phyloP scores from a whole-genome alignment of 2,113 vertebrate genomes.

The Conger conger region DNA sequence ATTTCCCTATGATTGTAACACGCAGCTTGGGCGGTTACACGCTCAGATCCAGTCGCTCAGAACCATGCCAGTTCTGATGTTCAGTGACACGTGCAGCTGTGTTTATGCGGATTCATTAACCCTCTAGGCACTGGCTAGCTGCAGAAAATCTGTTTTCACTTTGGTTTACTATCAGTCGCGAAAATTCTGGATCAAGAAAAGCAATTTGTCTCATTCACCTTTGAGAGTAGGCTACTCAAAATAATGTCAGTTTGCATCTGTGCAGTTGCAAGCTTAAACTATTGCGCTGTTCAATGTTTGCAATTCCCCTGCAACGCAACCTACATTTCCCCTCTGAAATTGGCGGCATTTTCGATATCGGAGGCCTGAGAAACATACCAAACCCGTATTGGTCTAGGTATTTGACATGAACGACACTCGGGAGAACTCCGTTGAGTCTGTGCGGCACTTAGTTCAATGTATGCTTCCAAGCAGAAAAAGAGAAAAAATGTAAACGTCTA shows the following conservation, averaged over 20 bases:
- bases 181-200: background rate
- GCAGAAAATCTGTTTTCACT: background rate
- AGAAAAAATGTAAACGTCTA: no score
- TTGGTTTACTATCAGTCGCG: background rate
- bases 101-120: conserved; percentile 60
- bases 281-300: background rate
- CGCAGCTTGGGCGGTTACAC: background rate
- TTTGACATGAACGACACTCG: no score
- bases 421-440: no score
- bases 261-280: background rate
- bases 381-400: background rate
- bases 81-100: conserved; percentile 13
- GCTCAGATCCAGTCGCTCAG: conserved; percentile 9
- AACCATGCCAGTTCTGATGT: conserved; percentile 4
- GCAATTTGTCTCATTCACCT: background rate
- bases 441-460: no score
- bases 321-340: conserved; percentile 70
- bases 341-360: conserved; percentile 77
- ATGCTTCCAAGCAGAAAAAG: no score
- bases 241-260: background rate
- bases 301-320: conserved; percentile 53
- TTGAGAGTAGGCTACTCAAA: background rate
- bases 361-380: conserved; percentile 53
- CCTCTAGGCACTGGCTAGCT: conserved; percentile 23
- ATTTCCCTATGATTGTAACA: background rate